phyloP scores from a whole-genome alignment of 2,888 invertebrate species.

The Cheilosia vulpina region DNA sequence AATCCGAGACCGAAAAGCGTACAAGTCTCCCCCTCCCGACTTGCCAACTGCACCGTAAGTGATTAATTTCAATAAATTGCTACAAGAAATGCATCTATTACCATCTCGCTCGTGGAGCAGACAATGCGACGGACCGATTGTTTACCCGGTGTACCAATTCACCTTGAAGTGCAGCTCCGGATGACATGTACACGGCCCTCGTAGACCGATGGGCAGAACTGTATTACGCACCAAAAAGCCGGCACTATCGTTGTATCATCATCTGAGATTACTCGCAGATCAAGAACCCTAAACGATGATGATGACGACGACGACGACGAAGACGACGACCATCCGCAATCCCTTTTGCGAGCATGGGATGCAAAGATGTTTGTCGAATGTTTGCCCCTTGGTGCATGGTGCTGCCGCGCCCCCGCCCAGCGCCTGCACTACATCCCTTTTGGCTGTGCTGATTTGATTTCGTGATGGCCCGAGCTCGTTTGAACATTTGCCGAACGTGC shows the following conservation, averaged over 20 bases:
- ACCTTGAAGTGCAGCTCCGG: slow-evolving; percentile 70
- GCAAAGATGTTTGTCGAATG: slow-evolving; percentile 72
- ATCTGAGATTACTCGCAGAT: slow-evolving; percentile 73
- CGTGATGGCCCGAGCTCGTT: slow-evolving; percentile 74
- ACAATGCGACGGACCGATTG: slow-evolving; percentile 74
- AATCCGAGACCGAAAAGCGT: slow-evolving; percentile 27
- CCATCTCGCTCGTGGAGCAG: slow-evolving; percentile 43
- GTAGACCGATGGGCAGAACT: slow-evolving; percentile 68
- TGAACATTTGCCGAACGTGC: slow-evolving; percentile 76
- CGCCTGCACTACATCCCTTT: slow-evolving; percentile 59
- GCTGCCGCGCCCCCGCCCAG: slow-evolving; percentile 21
- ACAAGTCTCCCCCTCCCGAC: slow-evolving; percentile 31
- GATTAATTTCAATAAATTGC: slow-evolving; percentile 75
- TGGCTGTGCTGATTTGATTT: slow-evolving; percentile 75
- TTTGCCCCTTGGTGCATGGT: slow-evolving; percentile 39
- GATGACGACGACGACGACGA: slow-evolving; percentile 32
- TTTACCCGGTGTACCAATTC: slow-evolving; percentile 74
- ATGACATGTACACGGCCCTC: slow-evolving; percentile 71
- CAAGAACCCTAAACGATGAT: slow-evolving; percentile 69
- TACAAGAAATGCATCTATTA: slow-evolving; percentile 75
- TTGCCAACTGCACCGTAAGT: slow-evolving; percentile 62
- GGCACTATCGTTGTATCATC: slow-evolving; percentile 60
- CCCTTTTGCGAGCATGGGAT: slow-evolving; percentile 61
- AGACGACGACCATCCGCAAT: slow-evolving; percentile 22
- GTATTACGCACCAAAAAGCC: slow-evolving; percentile 66